Conservation (phyloP, 2,113 vertebrate species). For the Barbus barbus region DNA sequence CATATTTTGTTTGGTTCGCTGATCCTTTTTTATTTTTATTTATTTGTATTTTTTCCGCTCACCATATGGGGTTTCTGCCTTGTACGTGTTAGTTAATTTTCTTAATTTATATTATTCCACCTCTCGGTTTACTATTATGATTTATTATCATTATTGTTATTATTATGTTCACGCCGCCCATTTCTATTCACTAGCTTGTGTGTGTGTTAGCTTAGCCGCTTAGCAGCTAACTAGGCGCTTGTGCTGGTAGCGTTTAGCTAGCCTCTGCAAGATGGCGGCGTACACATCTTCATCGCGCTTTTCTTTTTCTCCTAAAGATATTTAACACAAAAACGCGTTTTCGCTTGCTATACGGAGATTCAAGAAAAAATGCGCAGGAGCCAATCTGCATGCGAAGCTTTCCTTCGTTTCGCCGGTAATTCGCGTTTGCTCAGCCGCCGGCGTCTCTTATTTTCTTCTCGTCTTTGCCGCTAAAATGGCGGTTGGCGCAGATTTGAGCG, state of each 20-base stretch:
- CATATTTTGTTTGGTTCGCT: background rate
- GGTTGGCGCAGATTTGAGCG: slow-evolving; percentile 57
- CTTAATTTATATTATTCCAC: background rate
- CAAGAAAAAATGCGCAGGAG: slow-evolving; percentile 26
- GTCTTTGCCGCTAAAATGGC: slow-evolving; percentile 67
- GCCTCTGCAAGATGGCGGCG: slow-evolving; percentile 77
- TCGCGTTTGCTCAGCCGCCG: background rate
- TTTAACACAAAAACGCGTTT: slow-evolving; percentile 52
- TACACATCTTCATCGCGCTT: slow-evolving; percentile 59
- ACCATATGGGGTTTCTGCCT: background rate
- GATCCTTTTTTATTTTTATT: background rate
- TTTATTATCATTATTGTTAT: background rate
- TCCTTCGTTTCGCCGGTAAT: background rate
- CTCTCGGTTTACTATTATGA: background rate
- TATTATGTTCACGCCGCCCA: background rate
- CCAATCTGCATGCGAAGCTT: background rate
- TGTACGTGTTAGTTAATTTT: background rate
- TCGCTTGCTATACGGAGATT: too few species aligned
- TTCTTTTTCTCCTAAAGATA: slow-evolving; percentile 42
- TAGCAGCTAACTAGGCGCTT: background rate
- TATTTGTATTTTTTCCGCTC: background rate
- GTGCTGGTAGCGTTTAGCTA: slow-evolving; percentile 6
- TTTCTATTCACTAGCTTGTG: slow-evolving; percentile 1
- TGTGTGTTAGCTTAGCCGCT: slow-evolving; percentile 9
- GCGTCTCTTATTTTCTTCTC: background rate